Conservation (phyloP, 1,140 invertebrate genomes). For the Globodera rostochiensis region DNA sequence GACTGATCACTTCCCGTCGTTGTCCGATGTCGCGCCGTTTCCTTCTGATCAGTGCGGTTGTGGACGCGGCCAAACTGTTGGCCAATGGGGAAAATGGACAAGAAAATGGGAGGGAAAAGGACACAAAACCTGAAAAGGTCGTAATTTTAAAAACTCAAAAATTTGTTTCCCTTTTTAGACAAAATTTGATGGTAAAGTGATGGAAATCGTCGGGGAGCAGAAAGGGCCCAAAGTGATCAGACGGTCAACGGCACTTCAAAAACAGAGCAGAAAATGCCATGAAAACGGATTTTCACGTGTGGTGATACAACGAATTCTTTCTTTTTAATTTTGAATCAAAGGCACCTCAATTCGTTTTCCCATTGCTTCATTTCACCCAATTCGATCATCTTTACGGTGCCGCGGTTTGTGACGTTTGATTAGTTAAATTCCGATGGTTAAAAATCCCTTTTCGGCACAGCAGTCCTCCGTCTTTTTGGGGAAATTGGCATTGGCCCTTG, state of each 20-base stretch:
- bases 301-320: not conserved
- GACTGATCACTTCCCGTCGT: slow-evolving; percentile 7
- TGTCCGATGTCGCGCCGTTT: slow-evolving; percentile 22
- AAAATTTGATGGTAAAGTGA: not conserved
- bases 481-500: not conserved
- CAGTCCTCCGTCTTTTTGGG: slow-evolving; percentile 2
- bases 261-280: not conserved
- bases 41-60: slow-evolving; percentile 13
- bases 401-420: not conserved
- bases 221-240: slow-evolving; percentile 23
- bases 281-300: slow-evolving; percentile 6
- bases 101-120: not conserved
- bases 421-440: not conserved
- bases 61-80: slow-evolving; percentile 24
- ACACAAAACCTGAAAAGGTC: not conserved
- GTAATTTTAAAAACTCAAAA: slow-evolving; percentile 1
- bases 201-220: not conserved
- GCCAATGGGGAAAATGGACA: slow-evolving; percentile 2
- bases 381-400: not conserved
- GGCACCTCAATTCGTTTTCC: slow-evolving; percentile 26
- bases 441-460: not conserved
- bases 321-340: not conserved
- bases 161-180: not conserved
- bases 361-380: slow-evolving; percentile 16
- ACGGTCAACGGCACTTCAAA: slow-evolving; percentile 2